Base-by-base conservation (phyloP, 2,888 invertebrate genomes). In the Trissolcus japonicus region DNA sequence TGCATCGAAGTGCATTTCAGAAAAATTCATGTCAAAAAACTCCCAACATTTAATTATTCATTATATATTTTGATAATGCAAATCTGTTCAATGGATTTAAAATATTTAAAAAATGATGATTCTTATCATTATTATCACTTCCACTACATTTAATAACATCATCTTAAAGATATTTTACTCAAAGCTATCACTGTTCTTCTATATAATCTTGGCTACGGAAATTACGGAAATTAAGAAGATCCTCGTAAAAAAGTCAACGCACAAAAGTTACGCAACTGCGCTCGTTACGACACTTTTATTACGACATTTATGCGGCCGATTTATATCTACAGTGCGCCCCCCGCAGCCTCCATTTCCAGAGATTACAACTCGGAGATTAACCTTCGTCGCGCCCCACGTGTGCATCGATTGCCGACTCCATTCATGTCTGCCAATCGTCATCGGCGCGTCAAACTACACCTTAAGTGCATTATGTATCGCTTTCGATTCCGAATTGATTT, bases 341-440 rank as follows among this genome's bases (percentile, higher is more conserved):
- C 50, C 60, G 25, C 69, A 67, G 62, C 67, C 76, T 71, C 76
- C 71, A 78, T 77, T 76, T 80, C 74, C 65, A 60, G 77, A 80
- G 76, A 80, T 80, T 80, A 80, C 81, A 80, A 82, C 78, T 80
- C 68, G 78, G 63, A 78, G 79, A 80, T 81, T 80, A 80, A 80
- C 80, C 80, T 81, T 80, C 78, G 35, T 1, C 35, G 35, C 35
- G 73, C 80, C 67, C 54, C 29, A 16, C 40, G 65, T 68, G 19
- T 43, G 59, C 68, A 57, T 75, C 62, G 51, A 74, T 78, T 53
- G 41, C 21, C 65, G 51, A 46, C 69, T 73, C 59, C 50, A 65
- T 76, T 67, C 62, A 63, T 59, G 50, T 29, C 50, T 29, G 35
- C 53, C 40, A 55, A 21, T 78, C 68, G 56, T 68, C 74, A 48